Percentiles rank a stretch among this genome's conserved stretches.
These are phyloP conservation scores for Cephus pygmeus DNA, from an alignment of 2,888 invertebrate species.

Conservation along the genomic window DNA sequence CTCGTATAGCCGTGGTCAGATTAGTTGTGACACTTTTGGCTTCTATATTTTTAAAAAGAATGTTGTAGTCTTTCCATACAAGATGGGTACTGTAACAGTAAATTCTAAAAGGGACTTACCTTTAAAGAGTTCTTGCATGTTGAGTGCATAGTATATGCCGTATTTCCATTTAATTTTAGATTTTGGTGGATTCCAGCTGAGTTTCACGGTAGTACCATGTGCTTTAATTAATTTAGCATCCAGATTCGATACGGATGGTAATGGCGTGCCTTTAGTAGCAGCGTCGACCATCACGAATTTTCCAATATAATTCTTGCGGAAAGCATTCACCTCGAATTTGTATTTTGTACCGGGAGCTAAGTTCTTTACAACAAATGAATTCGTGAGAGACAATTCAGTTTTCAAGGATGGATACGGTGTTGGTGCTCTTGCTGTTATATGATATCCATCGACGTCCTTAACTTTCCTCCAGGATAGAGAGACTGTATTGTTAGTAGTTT, in stretches of 20 bases:
- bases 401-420: slow-evolving; percentile 70
- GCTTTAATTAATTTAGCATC: slow-evolving; percentile 69
- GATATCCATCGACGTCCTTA: slow-evolving; percentile 72
- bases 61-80: background rate
- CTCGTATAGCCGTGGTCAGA: slow-evolving; percentile 70
- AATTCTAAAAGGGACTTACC: slow-evolving; percentile 64
- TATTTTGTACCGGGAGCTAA: slow-evolving; percentile 68
- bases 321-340: slow-evolving; percentile 74
- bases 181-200: slow-evolving; percentile 76
- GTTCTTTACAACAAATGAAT: slow-evolving; percentile 59
- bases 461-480: slow-evolving; percentile 73
- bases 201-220: slow-evolving; percentile 72
- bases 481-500: slow-evolving; percentile 69
- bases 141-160: slow-evolving; percentile 78
- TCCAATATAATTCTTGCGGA: slow-evolving; percentile 71
- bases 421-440: slow-evolving; percentile 68
- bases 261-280: slow-evolving; percentile 67
- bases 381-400: slow-evolving; percentile 64
- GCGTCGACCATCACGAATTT: slow-evolving; percentile 67
- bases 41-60: slow-evolving; percentile 55
- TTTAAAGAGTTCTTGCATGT: slow-evolving; percentile 70
- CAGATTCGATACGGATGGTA: slow-evolving; percentile 68
- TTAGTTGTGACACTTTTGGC: slow-evolving; percentile 68
- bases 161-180: slow-evolving; percentile 73
- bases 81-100: slow-evolving; percentile 14